These are phyloP conservation scores for Spilosoma lubricipeda DNA, from an alignment of 2,888 invertebrate species.

Conservation along the genomic window DNA sequence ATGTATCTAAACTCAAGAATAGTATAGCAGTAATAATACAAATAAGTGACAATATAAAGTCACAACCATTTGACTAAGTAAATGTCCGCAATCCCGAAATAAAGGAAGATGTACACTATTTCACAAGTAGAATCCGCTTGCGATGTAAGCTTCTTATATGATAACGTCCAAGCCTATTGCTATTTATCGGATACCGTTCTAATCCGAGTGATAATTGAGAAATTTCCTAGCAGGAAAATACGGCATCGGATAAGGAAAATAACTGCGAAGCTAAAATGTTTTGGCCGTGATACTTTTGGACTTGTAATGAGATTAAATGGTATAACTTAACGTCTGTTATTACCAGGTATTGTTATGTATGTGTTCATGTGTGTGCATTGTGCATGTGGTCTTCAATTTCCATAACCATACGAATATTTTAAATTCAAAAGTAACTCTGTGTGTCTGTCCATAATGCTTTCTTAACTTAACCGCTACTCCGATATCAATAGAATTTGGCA, in stretches of 20 bases:
- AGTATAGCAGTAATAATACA: not conserved
- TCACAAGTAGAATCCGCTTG: conserved; percentile 14
- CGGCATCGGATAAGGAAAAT: conserved; percentile 5
- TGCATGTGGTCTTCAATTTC: too few species aligned
- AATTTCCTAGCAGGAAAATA: conserved; percentile 21
- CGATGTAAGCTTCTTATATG: conserved; percentile 22
- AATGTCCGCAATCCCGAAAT: conserved; percentile 6
- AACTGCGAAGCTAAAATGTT: conserved; percentile 4
- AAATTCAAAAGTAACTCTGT: too few species aligned
- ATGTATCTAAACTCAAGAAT: not conserved
- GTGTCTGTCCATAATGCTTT: too few species aligned
- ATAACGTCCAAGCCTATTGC: conserved; percentile 21
- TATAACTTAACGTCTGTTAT: not conserved
- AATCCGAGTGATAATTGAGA: conserved; percentile 22
- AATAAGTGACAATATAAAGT: not conserved
- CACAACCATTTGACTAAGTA: not conserved
- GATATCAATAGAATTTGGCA: too few species aligned
- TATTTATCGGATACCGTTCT: conserved; percentile 19
- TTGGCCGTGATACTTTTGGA: not conserved
- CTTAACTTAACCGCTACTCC: too few species aligned
- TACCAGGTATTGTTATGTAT: not conserved
- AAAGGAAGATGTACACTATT: conserved; percentile 15
- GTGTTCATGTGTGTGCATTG: too few species aligned
- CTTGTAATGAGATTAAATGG: not conserved
- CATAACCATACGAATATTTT: too few species aligned